phyloP scores from a whole-genome alignment of 2,113 vertebrate species.

The Salvator merianae region DNA sequence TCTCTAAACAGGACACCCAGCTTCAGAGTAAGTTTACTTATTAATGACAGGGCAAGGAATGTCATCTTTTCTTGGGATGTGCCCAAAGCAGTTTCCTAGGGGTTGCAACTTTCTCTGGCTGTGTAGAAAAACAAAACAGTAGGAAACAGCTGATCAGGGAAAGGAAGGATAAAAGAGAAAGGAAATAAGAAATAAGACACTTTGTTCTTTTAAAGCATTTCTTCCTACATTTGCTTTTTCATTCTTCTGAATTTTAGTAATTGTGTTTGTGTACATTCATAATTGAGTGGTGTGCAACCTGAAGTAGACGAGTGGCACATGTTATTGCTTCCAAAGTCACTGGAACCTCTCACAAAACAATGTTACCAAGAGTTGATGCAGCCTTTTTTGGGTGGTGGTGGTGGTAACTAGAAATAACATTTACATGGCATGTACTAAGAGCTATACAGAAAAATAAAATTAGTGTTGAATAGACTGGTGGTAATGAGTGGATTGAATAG shows the following conservation, averaged over 20 bases:
- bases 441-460: neutral
- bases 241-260: neutral
- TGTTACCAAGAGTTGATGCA: neutral
- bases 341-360: neutral
- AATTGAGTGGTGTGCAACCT: neutral
- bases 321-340: neutral
- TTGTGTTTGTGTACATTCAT: no score
- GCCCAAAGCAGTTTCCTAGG: constrained; percentile 8
- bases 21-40: neutral
- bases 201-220: neutral
- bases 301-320: neutral
- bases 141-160: neutral
- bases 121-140: constrained; percentile 3
- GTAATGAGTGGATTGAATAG: neutral
- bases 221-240: neutral
- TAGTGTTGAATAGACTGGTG: neutral
- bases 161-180: constrained; percentile 4
- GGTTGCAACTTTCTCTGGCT: neutral
- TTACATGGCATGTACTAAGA: neutral
- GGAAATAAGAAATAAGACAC: no score
- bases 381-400: neutral
- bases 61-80: neutral
- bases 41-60: neutral
- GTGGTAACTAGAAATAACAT: neutral
- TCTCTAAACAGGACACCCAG: neutral